phyloP scores from a whole-genome alignment of 2,113 vertebrate genomes.

The Psammodynastes pulverulentus region DNA sequence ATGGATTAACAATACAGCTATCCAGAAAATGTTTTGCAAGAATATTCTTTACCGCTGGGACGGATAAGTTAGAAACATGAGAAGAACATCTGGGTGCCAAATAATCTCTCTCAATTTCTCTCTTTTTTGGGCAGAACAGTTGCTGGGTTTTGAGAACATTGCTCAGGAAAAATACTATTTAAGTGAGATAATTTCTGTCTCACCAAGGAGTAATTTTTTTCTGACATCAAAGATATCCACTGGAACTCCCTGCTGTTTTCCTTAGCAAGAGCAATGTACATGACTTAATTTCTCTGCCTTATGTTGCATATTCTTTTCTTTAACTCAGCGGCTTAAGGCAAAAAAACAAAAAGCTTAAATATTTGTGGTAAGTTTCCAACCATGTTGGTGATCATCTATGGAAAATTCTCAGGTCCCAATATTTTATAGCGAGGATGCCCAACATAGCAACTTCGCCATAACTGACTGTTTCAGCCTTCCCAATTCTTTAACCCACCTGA shows the following conservation, averaged over 20 bases:
- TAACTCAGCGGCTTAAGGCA: constrained; percentile 4
- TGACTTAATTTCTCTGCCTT: constrained; percentile 24
- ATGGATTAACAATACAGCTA: constrained; percentile 37
- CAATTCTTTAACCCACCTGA: background rate
- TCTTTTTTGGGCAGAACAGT: constrained; percentile 49
- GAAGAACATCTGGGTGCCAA: constrained; percentile 56
- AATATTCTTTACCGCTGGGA: constrained; percentile 50
- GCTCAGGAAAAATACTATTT: constrained; percentile 66
- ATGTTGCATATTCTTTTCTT: constrained; percentile 40
- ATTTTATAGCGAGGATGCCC: background rate
- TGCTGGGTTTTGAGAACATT: constrained; percentile 58
- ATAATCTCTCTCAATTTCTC: constrained; percentile 40
- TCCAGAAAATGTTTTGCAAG: constrained; percentile 65
- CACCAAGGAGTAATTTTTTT: constrained; percentile 59
- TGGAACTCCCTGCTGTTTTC: constrained; percentile 8
- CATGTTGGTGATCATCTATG: background rate
- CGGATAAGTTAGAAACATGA: constrained; percentile 67
- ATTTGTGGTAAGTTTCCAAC: background rate
- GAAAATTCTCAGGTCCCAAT: background rate
- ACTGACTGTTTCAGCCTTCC: background rate
- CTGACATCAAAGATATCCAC: constrained; percentile 40
- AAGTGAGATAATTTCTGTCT: constrained; percentile 69
- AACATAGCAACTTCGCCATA: background rate
- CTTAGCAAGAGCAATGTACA: constrained; percentile 18
- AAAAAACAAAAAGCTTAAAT: constrained; percentile 2